Evolutionary conservation across 2,113 vertebrate genomes (phyloP), one percentile per base, ranked within the genome.

Genomic region (Empidonax traillii): DNA sequence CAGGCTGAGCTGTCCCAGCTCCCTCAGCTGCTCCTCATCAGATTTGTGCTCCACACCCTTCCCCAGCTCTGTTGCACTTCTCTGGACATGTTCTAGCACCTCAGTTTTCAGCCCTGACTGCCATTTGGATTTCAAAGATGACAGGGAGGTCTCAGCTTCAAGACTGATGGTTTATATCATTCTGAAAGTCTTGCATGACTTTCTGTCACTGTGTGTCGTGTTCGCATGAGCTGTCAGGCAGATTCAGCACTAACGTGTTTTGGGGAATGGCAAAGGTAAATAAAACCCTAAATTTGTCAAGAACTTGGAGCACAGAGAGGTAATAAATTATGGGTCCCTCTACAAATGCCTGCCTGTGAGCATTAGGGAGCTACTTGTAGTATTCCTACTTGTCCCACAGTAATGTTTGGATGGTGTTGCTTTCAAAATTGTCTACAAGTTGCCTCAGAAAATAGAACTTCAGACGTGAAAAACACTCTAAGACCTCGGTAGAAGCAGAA

Each of bases 61-160:
- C 13, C 13, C 24, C 20, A 47, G 1, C 20, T 61, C 28, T 8
- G 0, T 46, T 68, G 22, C 0, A 25, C 9, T 56, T 56, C 58
- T 23, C n/a, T 55, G 20, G 46, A 53, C 12, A 10, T 0, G 0
- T 6, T 75, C 28, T n/a, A 76, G 63, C 17, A 8, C 21, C 30
- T 69, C 55, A 35, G 3, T 89, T 90, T 83, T 28, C 41, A 73
- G 9, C 28, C 65, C 49, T 68, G 21, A 53, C 28, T 82, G 27
- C 41, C 39, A 47, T 22, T 10, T 33, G 7, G 44, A n/a, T 25
- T 53, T 15, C 73, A 31, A 87, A 74, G 53, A 12, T 25, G 33
- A 35, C 27, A 52, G 25, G 9, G 15, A 52, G 5, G 2, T 77
- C 46, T 47, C 23, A 37, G 27, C 20, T 84, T 87, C 39, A 15